Percentiles rank a stretch among this genome's conserved stretches.
Evolutionary conservation across 2,888 invertebrate genomes (phyloP).

Genomic region (Penaeus monodon): DNA sequence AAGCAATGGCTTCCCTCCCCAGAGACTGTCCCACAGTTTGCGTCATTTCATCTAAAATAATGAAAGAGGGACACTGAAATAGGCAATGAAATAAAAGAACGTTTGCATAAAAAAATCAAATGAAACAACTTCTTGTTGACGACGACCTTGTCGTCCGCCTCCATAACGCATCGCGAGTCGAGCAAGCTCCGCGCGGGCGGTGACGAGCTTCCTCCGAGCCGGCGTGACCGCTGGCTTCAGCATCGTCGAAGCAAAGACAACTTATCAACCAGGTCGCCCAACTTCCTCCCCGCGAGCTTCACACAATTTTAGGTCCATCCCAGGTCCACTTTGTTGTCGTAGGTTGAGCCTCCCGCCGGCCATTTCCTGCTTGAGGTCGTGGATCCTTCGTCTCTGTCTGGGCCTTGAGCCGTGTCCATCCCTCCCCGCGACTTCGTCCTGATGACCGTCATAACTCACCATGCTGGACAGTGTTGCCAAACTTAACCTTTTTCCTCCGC

Average conservation of each 20-base stretch:
- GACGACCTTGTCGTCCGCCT: too few species aligned
- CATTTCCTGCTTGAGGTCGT: slow-evolving; percentile 61
- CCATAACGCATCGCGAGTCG: not conserved
- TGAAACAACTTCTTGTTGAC: too few species aligned
- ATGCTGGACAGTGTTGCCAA: slow-evolving; percentile 60
- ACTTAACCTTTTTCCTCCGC: slow-evolving; percentile 55
- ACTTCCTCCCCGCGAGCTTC: slow-evolving; percentile 29
- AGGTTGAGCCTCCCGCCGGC: slow-evolving; percentile 59
- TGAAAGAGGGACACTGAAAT: too few species aligned
- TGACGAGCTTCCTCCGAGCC: too few species aligned
- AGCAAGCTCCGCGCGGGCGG: not conserved
- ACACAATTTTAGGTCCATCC: slow-evolving; percentile 55
- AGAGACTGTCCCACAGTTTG: too few species aligned
- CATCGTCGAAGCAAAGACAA: slow-evolving; percentile 1
- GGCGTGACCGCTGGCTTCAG: too few species aligned
- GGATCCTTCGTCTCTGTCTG: slow-evolving; percentile 61
- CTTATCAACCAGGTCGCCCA: slow-evolving; percentile 28
- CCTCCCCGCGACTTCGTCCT: slow-evolving; percentile 59
- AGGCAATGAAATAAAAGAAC: too few species aligned
- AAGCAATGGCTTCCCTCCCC: too few species aligned
- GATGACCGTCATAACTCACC: slow-evolving; percentile 63
- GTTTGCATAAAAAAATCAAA: too few species aligned
- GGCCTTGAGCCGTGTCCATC: slow-evolving; percentile 62
- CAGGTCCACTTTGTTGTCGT: slow-evolving; percentile 56
- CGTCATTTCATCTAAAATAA: too few species aligned